Evolutionary conservation across 2,113 vertebrate genomes (phyloP), one percentile per base, ranked within the genome.

Genomic region (Heloderma charlesbogerti): DNA sequence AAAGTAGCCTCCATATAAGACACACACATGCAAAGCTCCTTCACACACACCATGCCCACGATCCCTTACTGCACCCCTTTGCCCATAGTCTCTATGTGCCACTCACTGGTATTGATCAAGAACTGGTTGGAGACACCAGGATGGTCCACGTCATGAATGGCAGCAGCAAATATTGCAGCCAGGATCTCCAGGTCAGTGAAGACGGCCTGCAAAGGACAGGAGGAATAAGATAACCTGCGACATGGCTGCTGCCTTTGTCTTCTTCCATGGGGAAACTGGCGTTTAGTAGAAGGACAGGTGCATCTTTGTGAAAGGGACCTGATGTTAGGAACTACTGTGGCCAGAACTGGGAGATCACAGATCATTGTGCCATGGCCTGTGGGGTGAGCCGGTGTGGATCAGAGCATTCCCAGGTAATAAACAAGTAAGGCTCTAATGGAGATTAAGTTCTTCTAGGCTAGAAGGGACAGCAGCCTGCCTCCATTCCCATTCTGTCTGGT

Each of bases 101-200:
- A 95, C 98, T 98, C 96, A 99, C 98, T 99, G 91, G 98, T 99
- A 94, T 99, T 99, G 95, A 99, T 99, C 92, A 99, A 98, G 94
- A 99, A 99, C 96, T 99, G 98, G 97, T 99, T 99, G 93, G 98
- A 99, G 94, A 99, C 98, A 45, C 98, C 98, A n/a, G 98, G 98
- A 95, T 99, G 98, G 95, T 99, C 98, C 91, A 99, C 98, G 34
- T 99, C 99, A 27, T 99, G 99, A 91, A 99, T 99, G 95, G 98
- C 98, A 69, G 98, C 98, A 43, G 98, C 98, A 81, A 99, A 99
- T 91, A 99, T 95, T 1, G 98, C 98, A 6, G 98, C 99, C 45
- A 99, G 97, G 82, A 99, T 98, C 97, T 99, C 98, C 94, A 99
- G 96, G 96, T 99, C 98, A 2, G 98, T 99, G 96, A 99, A 99